phyloP scores from a whole-genome alignment of 2,888 invertebrate genomes.

The Drosophila eohydei region DNA sequence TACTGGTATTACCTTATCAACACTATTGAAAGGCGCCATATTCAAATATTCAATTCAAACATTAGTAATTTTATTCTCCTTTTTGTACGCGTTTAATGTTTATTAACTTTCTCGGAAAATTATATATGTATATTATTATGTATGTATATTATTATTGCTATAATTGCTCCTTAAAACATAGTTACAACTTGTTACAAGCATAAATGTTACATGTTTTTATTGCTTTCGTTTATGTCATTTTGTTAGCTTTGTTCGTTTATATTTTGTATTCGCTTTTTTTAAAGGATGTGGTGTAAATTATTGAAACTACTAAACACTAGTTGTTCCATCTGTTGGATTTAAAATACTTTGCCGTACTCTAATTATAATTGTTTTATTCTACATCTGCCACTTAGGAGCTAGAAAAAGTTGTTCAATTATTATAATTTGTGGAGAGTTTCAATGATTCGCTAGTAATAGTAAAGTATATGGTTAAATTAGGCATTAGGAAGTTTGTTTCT shows the following conservation, averaged over 20 bases:
- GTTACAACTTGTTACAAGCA: constrained; percentile 69
- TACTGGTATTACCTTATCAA: neutral
- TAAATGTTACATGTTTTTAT: constrained; percentile 61
- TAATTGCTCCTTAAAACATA: constrained; percentile 67
- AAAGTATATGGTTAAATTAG: constrained; percentile 34
- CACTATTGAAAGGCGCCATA: neutral
- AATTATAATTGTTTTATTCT: constrained; percentile 33
- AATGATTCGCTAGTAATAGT: constrained; percentile 15
- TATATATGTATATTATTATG: constrained; percentile 42
- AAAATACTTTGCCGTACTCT: constrained; percentile 52
- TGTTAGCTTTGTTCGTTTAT: constrained; percentile 65
- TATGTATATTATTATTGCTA: constrained; percentile 63
- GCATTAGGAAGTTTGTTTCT: constrained; percentile 46
- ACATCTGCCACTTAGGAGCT: constrained; percentile 42
- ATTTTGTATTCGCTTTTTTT: constrained; percentile 22
- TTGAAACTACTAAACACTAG: constrained; percentile 75
- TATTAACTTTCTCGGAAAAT: constrained; percentile 74
- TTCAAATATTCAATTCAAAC: constrained; percentile 5
- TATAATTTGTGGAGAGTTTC: constrained; percentile 37
- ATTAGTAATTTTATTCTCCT: neutral
- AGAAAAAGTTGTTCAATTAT: constrained; percentile 44
- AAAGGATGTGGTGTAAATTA: constrained; percentile 70
- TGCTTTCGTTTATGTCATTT: constrained; percentile 62
- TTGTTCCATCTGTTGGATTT: constrained; percentile 60
- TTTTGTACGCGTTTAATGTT: constrained; percentile 45